A percentile compares a stretch with the other conserved stretches of the same genome.
Evolutionary conservation across 2,113 vertebrate genomes (phyloP).

Genomic region (Calypte anna): DNA sequence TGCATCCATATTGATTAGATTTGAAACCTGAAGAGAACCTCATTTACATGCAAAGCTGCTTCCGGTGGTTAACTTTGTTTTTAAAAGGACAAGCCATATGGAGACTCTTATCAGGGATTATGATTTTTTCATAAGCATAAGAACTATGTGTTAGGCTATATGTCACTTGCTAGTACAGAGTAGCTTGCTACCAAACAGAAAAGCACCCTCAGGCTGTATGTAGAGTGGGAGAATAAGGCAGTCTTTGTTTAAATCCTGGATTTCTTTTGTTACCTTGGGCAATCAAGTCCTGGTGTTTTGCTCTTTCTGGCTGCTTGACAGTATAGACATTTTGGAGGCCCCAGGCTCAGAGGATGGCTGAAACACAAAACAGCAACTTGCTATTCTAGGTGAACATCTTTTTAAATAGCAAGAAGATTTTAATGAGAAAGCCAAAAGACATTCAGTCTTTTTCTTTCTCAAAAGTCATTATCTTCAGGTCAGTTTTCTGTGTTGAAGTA

Average conservation of each 20-base stretch:
- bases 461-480: neutral
- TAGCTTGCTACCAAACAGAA: neutral
- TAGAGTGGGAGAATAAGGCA: neutral
- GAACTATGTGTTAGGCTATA: neutral
- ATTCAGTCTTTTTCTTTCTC: conserved; percentile 7
- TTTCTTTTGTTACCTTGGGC: neutral
- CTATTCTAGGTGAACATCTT: neutral
- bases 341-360: neutral
- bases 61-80: conserved; percentile 32
- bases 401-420: conserved; percentile 16
- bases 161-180: neutral
- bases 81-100: conserved; percentile 29
- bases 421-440: neutral
- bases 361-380: neutral
- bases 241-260: neutral
- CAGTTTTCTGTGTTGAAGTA: conserved; percentile 7
- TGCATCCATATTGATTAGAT: conserved; percentile 45
- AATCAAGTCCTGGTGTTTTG: neutral
- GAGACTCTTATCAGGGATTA: neutral
- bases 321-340: neutral
- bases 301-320: neutral
- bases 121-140: neutral
- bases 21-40: conserved; percentile 52
- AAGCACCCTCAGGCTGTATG: neutral
- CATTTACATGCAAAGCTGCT: conserved; percentile 40